phyloP scores from a whole-genome alignment of 2,113 vertebrate species.

The Chlorocebus sabaeus region DNA sequence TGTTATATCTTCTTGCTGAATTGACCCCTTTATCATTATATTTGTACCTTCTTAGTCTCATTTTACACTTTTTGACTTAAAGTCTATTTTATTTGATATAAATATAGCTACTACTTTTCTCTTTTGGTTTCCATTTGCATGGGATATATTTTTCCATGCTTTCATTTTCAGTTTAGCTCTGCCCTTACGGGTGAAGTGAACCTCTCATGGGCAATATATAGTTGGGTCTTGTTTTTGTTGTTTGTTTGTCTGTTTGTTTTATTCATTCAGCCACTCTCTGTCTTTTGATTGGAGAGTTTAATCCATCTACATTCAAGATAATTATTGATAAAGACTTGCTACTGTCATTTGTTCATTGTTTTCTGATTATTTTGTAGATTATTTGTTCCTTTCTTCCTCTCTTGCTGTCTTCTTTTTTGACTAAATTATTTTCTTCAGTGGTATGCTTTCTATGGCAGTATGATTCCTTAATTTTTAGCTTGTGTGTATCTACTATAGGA shows the following conservation, averaged over 20 bases:
- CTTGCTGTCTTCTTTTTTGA: not conserved
- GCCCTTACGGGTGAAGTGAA: not conserved
- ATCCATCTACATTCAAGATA: not conserved
- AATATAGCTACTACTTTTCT: not conserved
- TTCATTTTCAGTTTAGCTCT: not conserved
- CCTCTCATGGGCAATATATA: not conserved
- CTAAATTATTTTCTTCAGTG: not conserved
- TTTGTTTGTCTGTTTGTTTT: not conserved
- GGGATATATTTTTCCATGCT: not conserved
- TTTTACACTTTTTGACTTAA: not conserved
- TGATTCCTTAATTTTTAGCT: not conserved
- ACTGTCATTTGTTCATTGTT: not conserved
- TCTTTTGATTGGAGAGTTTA: not conserved
- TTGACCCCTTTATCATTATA: not conserved
- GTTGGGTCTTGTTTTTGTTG: not conserved
- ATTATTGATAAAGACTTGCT: not conserved
- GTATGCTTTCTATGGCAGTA: not conserved
- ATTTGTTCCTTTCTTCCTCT: not conserved
- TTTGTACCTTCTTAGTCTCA: not conserved
- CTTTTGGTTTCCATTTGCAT: not conserved
- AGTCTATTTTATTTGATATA: not conserved
- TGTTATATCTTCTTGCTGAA: not conserved
- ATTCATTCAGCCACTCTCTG: not conserved
- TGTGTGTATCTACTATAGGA: not conserved
- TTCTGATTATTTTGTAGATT: not conserved